These are phyloP conservation scores for Limonius californicus DNA, from an alignment of 1,140 invertebrate genomes.

Conservation along the genomic window DNA sequence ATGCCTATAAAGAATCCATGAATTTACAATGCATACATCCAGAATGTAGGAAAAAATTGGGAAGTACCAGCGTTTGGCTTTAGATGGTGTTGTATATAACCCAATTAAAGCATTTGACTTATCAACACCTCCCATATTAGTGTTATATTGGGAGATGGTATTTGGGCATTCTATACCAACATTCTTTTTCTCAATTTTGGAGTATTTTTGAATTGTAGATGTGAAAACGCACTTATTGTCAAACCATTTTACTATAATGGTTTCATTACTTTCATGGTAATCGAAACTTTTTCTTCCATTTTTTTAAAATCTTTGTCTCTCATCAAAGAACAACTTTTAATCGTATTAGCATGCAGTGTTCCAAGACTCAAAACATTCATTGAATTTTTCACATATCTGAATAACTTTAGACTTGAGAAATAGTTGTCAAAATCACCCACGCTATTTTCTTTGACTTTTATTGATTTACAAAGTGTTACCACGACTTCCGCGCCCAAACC, in stretches of 20 bases:
- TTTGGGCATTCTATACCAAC: slow-evolving; percentile 5
- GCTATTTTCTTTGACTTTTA: neutral
- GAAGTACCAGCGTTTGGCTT: slow-evolving; percentile 19
- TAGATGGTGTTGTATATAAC: slow-evolving; percentile 15
- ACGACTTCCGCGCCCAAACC: slow-evolving; percentile 5
- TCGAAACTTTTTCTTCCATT: slow-evolving; percentile 14
- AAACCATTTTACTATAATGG: slow-evolving; percentile 9
- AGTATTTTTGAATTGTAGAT: slow-evolving; percentile 10
- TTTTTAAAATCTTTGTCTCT: too few species aligned
- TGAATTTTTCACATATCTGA: neutral
- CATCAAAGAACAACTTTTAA: slow-evolving; percentile 10
- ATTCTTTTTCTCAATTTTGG: slow-evolving; percentile 10
- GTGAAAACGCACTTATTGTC: slow-evolving; percentile 5
- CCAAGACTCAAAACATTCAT: neutral
- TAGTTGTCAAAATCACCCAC: slow-evolving; percentile 19
- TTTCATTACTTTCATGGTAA: slow-evolving; percentile 4
- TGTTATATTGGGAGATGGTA: slow-evolving; percentile 14
- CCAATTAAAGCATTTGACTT: slow-evolving; percentile 17
- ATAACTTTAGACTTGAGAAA: slow-evolving; percentile 6
- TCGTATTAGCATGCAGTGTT: neutral
- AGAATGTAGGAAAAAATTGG: slow-evolving; percentile 15
- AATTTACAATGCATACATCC: slow-evolving; percentile 6
- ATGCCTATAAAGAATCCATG: slow-evolving; percentile 3
- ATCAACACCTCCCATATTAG: slow-evolving; percentile 11
- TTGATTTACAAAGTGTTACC: slow-evolving; percentile 18